Conservation (phyloP, 2,888 invertebrate genomes). For the Lasioglossum morio region DNA sequence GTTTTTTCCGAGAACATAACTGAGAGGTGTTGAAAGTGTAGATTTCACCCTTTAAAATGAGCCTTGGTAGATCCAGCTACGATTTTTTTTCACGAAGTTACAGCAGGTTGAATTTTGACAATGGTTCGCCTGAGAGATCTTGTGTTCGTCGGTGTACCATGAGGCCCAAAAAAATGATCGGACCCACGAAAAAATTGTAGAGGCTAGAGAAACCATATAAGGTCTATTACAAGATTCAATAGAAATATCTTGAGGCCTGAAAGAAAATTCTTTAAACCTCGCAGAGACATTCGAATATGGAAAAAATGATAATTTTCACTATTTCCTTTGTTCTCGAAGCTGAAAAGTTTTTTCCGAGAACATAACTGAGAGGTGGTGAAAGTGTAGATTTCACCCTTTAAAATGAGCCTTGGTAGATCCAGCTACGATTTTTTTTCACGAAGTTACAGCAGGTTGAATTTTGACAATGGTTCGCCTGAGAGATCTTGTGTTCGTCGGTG, state of each 20-base stretch:
- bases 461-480: not conserved
- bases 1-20: not conserved
- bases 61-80: not conserved
- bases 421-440: not conserved
- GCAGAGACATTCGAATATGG: too few species aligned
- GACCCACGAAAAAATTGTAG: not conserved
- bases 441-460: not conserved
- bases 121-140: not conserved
- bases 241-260: not conserved
- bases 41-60: not conserved
- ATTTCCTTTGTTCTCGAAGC: not conserved
- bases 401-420: not conserved
- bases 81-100: not conserved
- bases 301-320: not conserved
- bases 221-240: accelerated
- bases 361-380: accelerated
- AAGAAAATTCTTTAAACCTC: too few species aligned
- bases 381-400: not conserved
- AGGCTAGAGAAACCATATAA: not conserved
- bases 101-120: not conserved
- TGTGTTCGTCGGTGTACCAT: not conserved
- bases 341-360: not conserved
- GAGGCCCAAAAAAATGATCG: not conserved
- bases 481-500: not conserved
- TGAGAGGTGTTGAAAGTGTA: accelerated